A percentile compares a stretch with the other conserved stretches of the same genome.
phyloP scores from a whole-genome alignment of 2,113 vertebrate genomes.

The Puffinus mauretanicus region DNA sequence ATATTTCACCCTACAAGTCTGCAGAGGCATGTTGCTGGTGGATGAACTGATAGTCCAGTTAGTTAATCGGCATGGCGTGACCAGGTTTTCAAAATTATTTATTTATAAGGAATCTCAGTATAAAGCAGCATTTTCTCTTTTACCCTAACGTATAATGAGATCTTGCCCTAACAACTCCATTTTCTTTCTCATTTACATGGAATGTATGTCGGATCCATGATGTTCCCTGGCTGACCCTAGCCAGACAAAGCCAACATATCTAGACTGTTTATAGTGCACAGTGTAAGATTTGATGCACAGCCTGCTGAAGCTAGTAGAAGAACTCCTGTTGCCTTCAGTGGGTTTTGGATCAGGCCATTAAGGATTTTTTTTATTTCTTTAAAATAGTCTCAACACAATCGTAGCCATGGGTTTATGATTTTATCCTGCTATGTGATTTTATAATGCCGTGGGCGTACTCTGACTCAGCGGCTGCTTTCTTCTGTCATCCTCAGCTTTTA shows the following conservation, averaged over 20 bases:
- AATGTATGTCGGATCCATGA: not conserved
- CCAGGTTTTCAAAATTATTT: conserved; percentile 13
- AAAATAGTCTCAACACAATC: not conserved
- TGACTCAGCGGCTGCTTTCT: conserved; percentile 21
- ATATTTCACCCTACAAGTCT: conserved; percentile 56
- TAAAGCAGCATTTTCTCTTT: conserved; percentile 15
- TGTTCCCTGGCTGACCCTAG: not conserved
- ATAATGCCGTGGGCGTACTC: not conserved
- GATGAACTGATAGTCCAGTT: conserved; percentile 34
- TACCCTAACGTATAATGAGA: not conserved
- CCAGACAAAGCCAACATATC: not conserved
- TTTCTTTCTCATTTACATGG: not conserved
- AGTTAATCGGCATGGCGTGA: conserved; percentile 19
- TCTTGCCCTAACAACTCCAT: not conserved
- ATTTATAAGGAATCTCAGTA: conserved; percentile 22
- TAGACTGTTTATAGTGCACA: not conserved
- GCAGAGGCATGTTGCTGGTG: conserved; percentile 70
- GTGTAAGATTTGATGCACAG: not conserved
- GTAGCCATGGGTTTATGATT: not conserved
- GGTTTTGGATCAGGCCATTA: conserved; percentile 25
- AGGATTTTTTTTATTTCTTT: conserved; percentile 14
- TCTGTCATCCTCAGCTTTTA: conserved; percentile 12
- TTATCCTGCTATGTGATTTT: conserved; percentile 17
- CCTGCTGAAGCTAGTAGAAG: not conserved
- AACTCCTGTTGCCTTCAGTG: not conserved